Percentiles rank a stretch among this genome's conserved stretches.
These are phyloP conservation scores for Oscheius onirici DNA, from an alignment of 2,888 invertebrate genomes.

Conservation along the genomic window DNA sequence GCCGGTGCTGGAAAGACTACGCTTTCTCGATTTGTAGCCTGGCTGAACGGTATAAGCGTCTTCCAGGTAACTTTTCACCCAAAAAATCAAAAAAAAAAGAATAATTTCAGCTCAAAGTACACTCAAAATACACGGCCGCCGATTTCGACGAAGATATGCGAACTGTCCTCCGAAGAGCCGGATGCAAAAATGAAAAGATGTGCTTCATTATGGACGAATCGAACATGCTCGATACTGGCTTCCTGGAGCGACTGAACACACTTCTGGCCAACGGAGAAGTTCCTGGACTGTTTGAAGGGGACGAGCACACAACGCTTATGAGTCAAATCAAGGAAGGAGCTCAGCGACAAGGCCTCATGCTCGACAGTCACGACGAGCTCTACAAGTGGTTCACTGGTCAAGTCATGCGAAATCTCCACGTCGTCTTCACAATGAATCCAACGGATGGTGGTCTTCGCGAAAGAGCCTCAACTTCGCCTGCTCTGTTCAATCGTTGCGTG, in stretches of 20 bases:
- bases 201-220: constrained; percentile 99
- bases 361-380: constrained; percentile 96
- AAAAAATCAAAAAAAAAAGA: no score
- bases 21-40: constrained; percentile 96
- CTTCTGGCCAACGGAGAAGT: constrained; percentile 94
- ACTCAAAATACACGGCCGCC: constrained; percentile 97
- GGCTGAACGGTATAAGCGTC: constrained; percentile 99
- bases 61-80: constrained; percentile 91
- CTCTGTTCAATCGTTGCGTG: constrained; percentile 97
- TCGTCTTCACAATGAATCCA: constrained; percentile 99
- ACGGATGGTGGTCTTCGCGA: constrained; percentile 97
- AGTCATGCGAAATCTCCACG: constrained; percentile 98
- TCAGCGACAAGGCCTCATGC: constrained; percentile 94
- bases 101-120: constrained; percentile 78
- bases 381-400: constrained; percentile 98
- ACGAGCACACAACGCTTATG: constrained; percentile 98
- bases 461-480: constrained; percentile 97
- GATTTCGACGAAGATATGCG: constrained; percentile 99
- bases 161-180: constrained; percentile 75
- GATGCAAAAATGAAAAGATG: constrained; percentile 88
- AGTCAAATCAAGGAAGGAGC: constrained; percentile 99
- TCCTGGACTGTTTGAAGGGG: constrained; percentile 79
- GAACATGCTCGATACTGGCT: constrained; percentile 92
- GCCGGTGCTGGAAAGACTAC: constrained; percentile 99
- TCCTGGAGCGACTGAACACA: constrained; percentile 98